Evolutionary conservation across 2,113 vertebrate genomes (phyloP).

Genomic region (Mastomys natalensis): DNA sequence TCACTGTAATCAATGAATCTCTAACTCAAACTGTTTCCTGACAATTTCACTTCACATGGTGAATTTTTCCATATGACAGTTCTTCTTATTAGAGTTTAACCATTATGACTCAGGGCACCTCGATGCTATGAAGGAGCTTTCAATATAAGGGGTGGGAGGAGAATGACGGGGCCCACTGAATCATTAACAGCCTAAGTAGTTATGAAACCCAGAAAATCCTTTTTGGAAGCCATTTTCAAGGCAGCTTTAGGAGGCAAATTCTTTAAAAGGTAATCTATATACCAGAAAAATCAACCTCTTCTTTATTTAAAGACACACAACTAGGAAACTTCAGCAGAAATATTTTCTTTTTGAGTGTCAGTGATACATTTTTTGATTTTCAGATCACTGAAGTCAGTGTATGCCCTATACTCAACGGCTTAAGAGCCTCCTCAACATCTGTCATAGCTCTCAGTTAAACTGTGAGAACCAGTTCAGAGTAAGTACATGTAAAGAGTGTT

Average conservation of each 20-base stretch:
- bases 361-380: not conserved
- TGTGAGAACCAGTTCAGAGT: slow-evolving; percentile 5
- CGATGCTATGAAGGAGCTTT: slow-evolving; percentile 71
- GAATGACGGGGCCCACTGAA: slow-evolving; percentile 71
- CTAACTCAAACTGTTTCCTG: slow-evolving; percentile 74
- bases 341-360: slow-evolving; percentile 42
- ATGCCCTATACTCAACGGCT: slow-evolving; percentile 35
- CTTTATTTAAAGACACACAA: slow-evolving; percentile 63
- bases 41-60: slow-evolving; percentile 66
- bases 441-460: slow-evolving; percentile 1
- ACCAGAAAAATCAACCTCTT: slow-evolving; percentile 18
- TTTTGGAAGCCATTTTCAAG: slow-evolving; percentile 70
- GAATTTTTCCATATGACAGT: slow-evolving; percentile 70
- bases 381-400: slow-evolving; percentile 2
- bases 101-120: slow-evolving; percentile 73
- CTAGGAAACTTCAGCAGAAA: slow-evolving; percentile 55
- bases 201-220: slow-evolving; percentile 55
- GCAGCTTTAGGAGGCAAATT: slow-evolving; percentile 63
- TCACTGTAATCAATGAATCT: slow-evolving; percentile 67
- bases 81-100: slow-evolving; percentile 73
- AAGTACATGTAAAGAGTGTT: slow-evolving; percentile 50
- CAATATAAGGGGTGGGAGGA: slow-evolving; percentile 65
- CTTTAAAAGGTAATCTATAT: slow-evolving; percentile 49
- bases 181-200: slow-evolving; percentile 68
- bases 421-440: slow-evolving; percentile 50